These are phyloP conservation scores for Corythornis vintsioides DNA, from an alignment of 2,113 vertebrate genomes.

Conservation along the genomic window DNA sequence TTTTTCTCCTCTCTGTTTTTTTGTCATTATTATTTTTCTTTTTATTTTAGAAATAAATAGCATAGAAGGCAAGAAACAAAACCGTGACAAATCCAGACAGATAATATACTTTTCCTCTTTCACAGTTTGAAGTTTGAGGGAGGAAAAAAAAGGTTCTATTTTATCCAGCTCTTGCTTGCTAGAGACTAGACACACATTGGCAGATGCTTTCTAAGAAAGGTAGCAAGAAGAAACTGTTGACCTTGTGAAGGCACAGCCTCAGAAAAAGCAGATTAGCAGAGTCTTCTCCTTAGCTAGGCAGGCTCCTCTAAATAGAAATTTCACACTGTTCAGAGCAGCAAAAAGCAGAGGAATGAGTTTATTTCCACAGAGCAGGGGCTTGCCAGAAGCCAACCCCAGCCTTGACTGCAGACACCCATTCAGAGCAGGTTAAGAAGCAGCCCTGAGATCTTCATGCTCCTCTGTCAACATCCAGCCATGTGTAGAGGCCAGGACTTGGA, in stretches of 20 bases:
- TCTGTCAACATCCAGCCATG: not conserved
- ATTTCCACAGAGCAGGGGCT: not conserved
- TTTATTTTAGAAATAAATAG: not conserved
- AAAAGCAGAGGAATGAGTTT: not conserved
- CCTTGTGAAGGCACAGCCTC: not conserved
- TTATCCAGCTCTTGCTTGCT: not conserved
- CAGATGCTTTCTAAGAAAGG: not conserved
- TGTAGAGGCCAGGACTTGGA: not conserved
- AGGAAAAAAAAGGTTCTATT: not conserved
- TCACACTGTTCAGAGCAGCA: not conserved
- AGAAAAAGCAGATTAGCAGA: not conserved
- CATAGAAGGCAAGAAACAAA: not conserved
- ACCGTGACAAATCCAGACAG: not conserved
- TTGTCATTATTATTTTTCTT: not conserved
- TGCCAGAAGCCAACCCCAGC: not conserved
- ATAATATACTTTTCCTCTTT: not conserved
- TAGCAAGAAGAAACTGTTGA: not conserved
- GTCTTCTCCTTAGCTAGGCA: not conserved
- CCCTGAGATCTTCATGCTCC: not conserved
- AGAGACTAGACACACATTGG: not conserved
- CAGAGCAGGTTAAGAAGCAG: not conserved
- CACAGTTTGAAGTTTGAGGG: not conserved
- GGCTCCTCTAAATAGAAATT: not conserved
- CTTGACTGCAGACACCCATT: too few relatives aligned
- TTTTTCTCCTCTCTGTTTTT: not conserved